These are phyloP conservation scores for Trichonephila inaurata DNA, from an alignment of 1,140 invertebrate species.

Conservation along the genomic window DNA sequence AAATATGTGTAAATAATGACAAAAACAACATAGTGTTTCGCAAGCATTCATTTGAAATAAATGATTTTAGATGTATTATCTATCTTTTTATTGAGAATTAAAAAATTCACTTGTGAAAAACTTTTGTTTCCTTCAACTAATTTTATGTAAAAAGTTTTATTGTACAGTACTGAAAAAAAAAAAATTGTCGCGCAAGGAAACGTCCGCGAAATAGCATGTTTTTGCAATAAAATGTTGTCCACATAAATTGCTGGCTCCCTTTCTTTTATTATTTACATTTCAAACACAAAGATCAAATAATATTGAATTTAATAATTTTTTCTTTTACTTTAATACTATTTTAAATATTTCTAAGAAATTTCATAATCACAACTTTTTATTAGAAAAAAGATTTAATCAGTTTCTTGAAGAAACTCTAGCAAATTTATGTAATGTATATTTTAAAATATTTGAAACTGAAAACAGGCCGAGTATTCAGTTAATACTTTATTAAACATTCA, in stretches of 20 bases:
- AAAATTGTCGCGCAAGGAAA: constrained; percentile 9
- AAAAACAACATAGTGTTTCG: not conserved
- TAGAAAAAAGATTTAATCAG: too few relatives aligned
- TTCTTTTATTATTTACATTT: not conserved
- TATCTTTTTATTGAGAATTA: not conserved
- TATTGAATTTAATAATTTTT: too few relatives aligned
- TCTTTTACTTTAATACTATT: too few relatives aligned
- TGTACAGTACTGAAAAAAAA: constrained; percentile 49
- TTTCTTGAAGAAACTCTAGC: too few relatives aligned
- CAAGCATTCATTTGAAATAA: constrained; percentile 4
- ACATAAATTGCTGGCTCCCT: not conserved
- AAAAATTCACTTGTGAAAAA: not conserved
- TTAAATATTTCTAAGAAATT: too few relatives aligned
- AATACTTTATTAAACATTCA: too few relatives aligned
- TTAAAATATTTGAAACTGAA: too few relatives aligned
- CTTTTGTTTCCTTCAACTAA: not conserved
- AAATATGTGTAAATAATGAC: not conserved
- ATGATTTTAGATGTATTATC: constrained; percentile 28
- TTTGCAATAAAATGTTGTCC: constrained; percentile 64
- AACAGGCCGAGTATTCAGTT: too few relatives aligned
- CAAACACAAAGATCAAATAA: too few relatives aligned
- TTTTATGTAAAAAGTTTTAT: constrained; percentile 56
- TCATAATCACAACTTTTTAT: too few relatives aligned
- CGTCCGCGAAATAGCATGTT: constrained; percentile 15
- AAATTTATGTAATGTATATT: too few relatives aligned